Evolutionary conservation across 2,797 vertebrate genomes (phyloP).

Genomic region (Semaprochilodus insignis): DNA sequence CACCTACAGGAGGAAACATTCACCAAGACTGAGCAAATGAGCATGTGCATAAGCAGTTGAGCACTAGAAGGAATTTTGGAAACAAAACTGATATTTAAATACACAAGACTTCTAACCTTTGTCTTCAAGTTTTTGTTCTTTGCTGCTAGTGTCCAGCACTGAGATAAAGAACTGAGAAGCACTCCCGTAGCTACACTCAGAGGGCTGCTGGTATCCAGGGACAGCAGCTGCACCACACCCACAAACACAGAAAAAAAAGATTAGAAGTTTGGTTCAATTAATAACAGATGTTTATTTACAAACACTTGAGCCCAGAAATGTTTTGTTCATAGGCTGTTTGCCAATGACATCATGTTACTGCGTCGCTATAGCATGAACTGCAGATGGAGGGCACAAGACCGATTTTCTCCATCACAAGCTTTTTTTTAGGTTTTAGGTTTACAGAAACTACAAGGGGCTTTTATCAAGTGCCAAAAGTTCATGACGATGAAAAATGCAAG

Average conservation of each 20-base stretch:
- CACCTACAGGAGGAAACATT: conserved; percentile 77
- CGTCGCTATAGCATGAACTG: too few relatives aligned
- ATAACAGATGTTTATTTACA: background rate
- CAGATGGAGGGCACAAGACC: too few relatives aligned
- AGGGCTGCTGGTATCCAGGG: conserved; percentile 93
- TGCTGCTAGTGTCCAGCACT: conserved; percentile 84
- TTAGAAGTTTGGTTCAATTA: background rate
- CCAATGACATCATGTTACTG: too few relatives aligned
- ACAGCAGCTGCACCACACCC: conserved; percentile 82
- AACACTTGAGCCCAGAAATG: background rate
- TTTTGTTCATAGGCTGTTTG: background rate
- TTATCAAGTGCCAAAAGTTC: too few relatives aligned
- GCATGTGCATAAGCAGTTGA: background rate
- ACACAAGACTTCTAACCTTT: conserved; percentile 81
- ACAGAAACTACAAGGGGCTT: too few relatives aligned
- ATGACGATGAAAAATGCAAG: too few relatives aligned
- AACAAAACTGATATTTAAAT: background rate
- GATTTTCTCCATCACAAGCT: too few relatives aligned
- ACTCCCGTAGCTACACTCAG: conserved; percentile 79
- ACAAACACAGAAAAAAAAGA: conserved; percentile 1
- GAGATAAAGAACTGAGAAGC: conserved; percentile 91
- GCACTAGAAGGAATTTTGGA: background rate
- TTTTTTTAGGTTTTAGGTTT: too few relatives aligned
- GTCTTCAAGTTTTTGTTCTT: conserved; percentile 93
- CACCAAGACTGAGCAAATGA: background rate